Base-by-base conservation (phyloP, 2,797 vertebrate species). In the Melopsittacus undulatus region DNA sequence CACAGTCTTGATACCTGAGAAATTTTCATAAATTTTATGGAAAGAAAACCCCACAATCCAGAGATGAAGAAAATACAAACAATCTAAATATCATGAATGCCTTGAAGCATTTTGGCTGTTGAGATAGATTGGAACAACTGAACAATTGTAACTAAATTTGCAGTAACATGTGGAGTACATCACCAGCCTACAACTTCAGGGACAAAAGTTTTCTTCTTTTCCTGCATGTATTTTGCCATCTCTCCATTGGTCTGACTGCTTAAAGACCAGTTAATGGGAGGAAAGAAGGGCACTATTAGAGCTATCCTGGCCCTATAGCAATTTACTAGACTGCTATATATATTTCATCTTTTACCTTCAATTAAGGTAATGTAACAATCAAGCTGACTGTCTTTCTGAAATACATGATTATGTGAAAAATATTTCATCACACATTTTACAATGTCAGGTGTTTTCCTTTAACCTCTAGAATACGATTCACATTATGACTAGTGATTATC, bases 261-360 rank as follows among this genome's bases (percentile, higher is more conserved):
- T 74, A 49, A 95, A 87, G 48, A 87, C 8, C 36, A 38, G 48
- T 61, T 74, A 89, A 74, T 11, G 1, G 22, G 30, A 70, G 27
- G 42, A 79, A 90, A 80, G 45, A 72, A 69, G 14, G 40, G 26
- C 9, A 52, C 29, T 77, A 80, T 68, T 87, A 74, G 34, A 92
- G 16, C 68, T 62, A 87, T 85, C 52, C 45, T 74, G 45, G 62
- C 52, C 59, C 42, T 46, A n/a, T 15, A 89, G 61, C 48, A 80
- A 79, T 93, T 84, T 84, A 77, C 38, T 32, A 77, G 67, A 72
- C 38, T 20, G 21, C 8, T 7, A 72, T 36, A 81, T 49, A 64
- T 86, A 87, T 91, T 81, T 91, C 74, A 94, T n/a, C 17, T 90
- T 91, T 92, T 94, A 86, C 73, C n/a, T 88, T 91, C 92, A 94